A percentile compares a stretch with the other conserved stretches of the same genome.
These are phyloP conservation scores for Sternotherus odoratus DNA, from an alignment of 2,797 vertebrate species.

Conservation along the genomic window DNA sequence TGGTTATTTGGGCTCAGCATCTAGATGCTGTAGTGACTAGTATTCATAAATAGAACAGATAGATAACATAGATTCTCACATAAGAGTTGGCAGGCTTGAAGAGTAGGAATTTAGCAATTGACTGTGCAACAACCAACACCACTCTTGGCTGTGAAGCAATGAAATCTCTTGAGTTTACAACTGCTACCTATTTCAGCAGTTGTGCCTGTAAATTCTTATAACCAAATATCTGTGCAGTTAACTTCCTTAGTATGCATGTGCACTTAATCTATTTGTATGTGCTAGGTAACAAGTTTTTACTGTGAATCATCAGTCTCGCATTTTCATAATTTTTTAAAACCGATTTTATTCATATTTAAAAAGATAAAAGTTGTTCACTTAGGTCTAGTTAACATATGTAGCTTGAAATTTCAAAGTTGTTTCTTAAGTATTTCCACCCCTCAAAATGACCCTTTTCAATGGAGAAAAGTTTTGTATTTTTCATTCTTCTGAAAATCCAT, in stretches of 20 bases:
- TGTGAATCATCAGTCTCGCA: not conserved
- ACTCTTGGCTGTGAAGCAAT: conserved; percentile 19
- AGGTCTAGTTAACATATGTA: not conserved
- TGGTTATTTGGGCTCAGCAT: conserved; percentile 9
- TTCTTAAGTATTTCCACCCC: not conserved
- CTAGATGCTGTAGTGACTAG: not conserved
- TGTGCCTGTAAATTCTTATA: not conserved
- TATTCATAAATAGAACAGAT: not conserved
- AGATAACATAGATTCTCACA: not conserved
- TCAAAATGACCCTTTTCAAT: not conserved
- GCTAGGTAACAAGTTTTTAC: not conserved
- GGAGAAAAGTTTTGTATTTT: not conserved
- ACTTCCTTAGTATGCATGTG: not conserved
- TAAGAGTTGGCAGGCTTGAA: not conserved
- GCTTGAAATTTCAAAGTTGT: not conserved
- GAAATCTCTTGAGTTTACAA: not conserved
- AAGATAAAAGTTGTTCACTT: not conserved
- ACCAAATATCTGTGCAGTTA: not conserved
- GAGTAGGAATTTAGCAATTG: not conserved
- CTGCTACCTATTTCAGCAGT: not conserved
- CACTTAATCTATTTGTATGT: not conserved
- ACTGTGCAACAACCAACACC: not conserved
- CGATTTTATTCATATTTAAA: not conserved
- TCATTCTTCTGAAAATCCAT: not conserved
- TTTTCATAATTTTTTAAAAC: not conserved